phyloP scores from a whole-genome alignment of 2,113 vertebrate species.

The Promerops cafer region DNA sequence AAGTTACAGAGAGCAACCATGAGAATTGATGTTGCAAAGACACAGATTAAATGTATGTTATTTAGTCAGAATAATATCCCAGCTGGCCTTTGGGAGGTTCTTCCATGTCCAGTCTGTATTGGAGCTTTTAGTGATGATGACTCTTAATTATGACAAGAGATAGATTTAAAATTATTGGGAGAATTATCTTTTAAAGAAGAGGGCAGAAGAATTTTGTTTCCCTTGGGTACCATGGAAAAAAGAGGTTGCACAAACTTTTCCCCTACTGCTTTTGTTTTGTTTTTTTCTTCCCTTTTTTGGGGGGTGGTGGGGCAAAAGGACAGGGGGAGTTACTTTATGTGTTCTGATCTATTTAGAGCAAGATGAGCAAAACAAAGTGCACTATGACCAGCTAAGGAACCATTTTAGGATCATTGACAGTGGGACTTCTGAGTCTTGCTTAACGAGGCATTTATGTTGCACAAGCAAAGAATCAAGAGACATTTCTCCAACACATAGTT shows the following conservation, averaged over 20 bases:
- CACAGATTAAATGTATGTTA: neutral
- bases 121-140: neutral
- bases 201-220: neutral
- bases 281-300: too few relatives aligned
- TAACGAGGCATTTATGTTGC: neutral
- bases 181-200: neutral
- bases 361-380: neutral
- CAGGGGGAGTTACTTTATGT: neutral
- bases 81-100: neutral
- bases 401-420: rapidly evolving
- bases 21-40: neutral
- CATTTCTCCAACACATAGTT: neutral
- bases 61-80: neutral
- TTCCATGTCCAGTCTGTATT: neutral
- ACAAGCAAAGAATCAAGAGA: neutral
- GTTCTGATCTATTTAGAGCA: neutral
- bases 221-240: neutral
- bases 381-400: neutral
- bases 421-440: neutral
- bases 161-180: neutral
- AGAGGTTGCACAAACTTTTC: neutral
- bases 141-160: neutral
- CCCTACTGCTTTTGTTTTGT: neutral
- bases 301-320: rapidly evolving
- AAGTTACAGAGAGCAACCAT: neutral